Evolutionary conservation across 2,888 invertebrate species (phyloP), one percentile per base, ranked within the genome.

Genomic region (Oscheius myriophilus): DNA sequence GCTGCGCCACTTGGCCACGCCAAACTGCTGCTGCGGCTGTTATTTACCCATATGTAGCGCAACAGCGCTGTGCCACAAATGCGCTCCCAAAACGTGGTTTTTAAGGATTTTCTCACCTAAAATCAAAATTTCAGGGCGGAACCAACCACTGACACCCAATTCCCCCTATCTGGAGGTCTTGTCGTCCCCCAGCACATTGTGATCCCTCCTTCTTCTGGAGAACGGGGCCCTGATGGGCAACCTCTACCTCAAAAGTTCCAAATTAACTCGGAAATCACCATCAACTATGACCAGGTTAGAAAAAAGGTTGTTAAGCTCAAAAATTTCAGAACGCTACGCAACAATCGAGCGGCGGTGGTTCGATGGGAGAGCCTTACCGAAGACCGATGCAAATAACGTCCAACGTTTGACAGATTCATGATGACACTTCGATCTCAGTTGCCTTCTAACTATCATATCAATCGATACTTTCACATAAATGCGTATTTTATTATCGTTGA

Each of bases 261-360:
- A 67, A 86, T 86, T 69, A 86, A 86, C 66, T 84, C 84, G 54
- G 85, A 86, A 71, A 87, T 86, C 52, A 81, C 81, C 25, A 86
- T 86, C 52, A 82, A 82, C 51, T 86, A 86, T 72, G 84, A 86
- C 71, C 78, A 84, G 55, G 53, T 53, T 3, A 61, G 49, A 49
- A n/a, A n/a, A n/a, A n/a, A 12, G n/a, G n/a, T n/a, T n/a, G n/a
- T n/a, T n/a, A n/a, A n/a, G n/a, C n/a, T n/a, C n/a, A n/a, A n/a
- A n/a, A 33, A 6, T 33, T 33, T 9, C 61, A 61, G 18, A 21
- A 61, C 3, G n/a, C 25, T 12, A 14, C 43, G 4, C 46, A 45
- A 25, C 59, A 59, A 26, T 23, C 58, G 58, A 58, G 43, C 49
- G 49, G 43, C 26, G 33, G 45, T 39, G 49, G 21, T 39, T 49